phyloP scores from a whole-genome alignment of 2,797 vertebrate species.

The Lagodon rhomboides region DNA sequence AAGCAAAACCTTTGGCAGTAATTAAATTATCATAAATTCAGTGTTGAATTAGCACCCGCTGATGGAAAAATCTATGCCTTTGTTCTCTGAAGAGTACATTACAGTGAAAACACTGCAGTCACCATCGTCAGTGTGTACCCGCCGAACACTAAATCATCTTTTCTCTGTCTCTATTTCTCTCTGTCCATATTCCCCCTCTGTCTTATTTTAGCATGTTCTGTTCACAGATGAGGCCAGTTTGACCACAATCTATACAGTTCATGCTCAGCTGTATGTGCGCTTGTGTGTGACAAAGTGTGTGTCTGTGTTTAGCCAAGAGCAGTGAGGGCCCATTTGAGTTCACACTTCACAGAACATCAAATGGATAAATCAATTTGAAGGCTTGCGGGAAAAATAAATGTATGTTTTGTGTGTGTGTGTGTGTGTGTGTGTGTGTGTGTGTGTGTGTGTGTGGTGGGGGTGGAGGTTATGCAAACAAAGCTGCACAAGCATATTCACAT shows the following conservation, averaged over 20 bases:
- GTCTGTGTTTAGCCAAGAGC: constrained; percentile 36
- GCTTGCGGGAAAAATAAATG: constrained; percentile 48
- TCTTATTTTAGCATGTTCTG: neutral
- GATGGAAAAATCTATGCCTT: constrained; percentile 15
- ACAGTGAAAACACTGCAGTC: constrained; percentile 4
- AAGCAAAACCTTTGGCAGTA: constrained; percentile 13
- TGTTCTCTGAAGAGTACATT: constrained; percentile 1
- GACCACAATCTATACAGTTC: neutral
- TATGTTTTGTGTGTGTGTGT: constrained; percentile 23
- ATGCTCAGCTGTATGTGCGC: neutral
- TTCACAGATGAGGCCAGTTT: constrained; percentile 11
- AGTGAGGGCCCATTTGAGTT: constrained; percentile 52
- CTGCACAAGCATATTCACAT: constrained; percentile 32
- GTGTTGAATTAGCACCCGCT: neutral
- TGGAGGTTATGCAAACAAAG: constrained; percentile 47
- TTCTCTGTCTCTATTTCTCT: neutral
- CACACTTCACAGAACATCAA: constrained; percentile 72
- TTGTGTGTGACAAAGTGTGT: neutral
- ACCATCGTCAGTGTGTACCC: neutral
- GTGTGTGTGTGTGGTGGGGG: neutral
- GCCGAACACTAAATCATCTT: neutral
- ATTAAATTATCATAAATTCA: neutral
- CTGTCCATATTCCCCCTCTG: neutral
- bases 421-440: constrained; percentile 5
- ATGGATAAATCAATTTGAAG: constrained; percentile 68